Evolutionary conservation across 2,888 invertebrate species (phyloP).

Genomic region (Lithophane leautieri): DNA sequence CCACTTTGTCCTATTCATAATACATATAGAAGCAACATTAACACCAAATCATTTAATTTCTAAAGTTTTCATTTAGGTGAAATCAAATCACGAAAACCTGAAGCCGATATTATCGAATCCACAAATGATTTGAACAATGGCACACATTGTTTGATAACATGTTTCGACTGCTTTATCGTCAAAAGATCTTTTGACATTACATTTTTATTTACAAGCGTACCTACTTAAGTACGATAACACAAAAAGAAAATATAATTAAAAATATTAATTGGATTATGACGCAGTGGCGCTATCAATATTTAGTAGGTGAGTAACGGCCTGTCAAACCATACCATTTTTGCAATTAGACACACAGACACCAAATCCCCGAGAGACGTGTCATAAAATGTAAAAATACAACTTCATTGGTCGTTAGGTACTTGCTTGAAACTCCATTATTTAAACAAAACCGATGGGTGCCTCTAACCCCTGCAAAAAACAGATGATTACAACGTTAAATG

Average conservation of each 20-base stretch:
- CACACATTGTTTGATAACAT: conserved; percentile 39
- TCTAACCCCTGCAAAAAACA: not conserved
- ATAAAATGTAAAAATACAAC: not conserved
- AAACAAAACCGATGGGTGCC: not conserved
- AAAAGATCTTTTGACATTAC: conserved; percentile 9
- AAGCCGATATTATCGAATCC: conserved; percentile 16
- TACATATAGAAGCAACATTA: not conserved
- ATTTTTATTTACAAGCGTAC: conserved; percentile 38
- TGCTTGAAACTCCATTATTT: not conserved
- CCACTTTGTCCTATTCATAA: not conserved
- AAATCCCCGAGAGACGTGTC: not conserved
- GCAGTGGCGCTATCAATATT: not conserved
- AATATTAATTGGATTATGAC: conserved; percentile 16
- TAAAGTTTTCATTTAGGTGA: not conserved
- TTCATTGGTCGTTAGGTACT: too few relatives aligned
- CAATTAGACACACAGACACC: not conserved
- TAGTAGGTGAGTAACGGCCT: not conserved
- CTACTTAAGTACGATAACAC: conserved; percentile 9
- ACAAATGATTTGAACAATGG: conserved; percentile 30
- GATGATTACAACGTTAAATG: not conserved
- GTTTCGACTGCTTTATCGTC: conserved; percentile 11
- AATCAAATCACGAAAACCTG: conserved; percentile 10
- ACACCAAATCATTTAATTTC: not conserved
- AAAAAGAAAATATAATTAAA: not conserved
- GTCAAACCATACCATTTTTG: not conserved